Evolutionary conservation across 1,140 invertebrate species (phyloP).

Genomic region (Drosophila azteca): DNA sequence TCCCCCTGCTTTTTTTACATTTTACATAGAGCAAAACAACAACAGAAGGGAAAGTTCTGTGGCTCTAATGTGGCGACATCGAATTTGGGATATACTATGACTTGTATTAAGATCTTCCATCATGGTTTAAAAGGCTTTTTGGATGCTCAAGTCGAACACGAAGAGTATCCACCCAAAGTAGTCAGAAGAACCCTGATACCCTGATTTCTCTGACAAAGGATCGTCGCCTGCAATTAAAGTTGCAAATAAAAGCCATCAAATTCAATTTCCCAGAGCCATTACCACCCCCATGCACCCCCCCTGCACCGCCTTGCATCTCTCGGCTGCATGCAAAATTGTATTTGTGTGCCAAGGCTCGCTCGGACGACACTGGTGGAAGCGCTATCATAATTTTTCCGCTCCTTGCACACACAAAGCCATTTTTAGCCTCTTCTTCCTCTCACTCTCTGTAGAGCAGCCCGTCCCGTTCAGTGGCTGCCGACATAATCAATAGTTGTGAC

Average conservation of each 20-base stretch:
- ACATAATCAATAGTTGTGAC: slow-evolving; percentile 77
- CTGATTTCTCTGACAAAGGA: not conserved
- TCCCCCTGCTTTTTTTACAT: too few relatives aligned
- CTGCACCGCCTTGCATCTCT: too few relatives aligned
- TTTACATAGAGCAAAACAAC: too few relatives aligned
- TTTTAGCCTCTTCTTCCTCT: slow-evolving; percentile 44
- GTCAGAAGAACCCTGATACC: too few relatives aligned
- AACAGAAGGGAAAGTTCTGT: too few relatives aligned
- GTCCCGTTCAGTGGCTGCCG: slow-evolving; percentile 12
- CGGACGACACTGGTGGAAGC: slow-evolving; percentile 21
- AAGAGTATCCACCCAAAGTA: too few relatives aligned
- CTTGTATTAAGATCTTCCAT: too few relatives aligned
- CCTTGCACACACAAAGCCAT: slow-evolving; percentile 62
- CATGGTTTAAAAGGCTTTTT: too few relatives aligned
- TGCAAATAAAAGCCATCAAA: slow-evolving; percentile 61
- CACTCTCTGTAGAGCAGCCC: not conserved
- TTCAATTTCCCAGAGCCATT: slow-evolving; percentile 42
- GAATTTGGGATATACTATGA: too few relatives aligned
- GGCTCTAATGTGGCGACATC: too few relatives aligned
- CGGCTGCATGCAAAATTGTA: slow-evolving; percentile 37
- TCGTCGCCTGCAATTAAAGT: slow-evolving; percentile 52
- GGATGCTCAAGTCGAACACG: too few relatives aligned
- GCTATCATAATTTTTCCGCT: slow-evolving; percentile 67
- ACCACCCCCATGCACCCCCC: too few relatives aligned
- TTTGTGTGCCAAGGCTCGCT: slow-evolving; percentile 41